Percentiles rank a stretch among this genome's conserved stretches.
Conservation (phyloP, 2,113 vertebrate genomes). For the Ptyas mucosa region DNA sequence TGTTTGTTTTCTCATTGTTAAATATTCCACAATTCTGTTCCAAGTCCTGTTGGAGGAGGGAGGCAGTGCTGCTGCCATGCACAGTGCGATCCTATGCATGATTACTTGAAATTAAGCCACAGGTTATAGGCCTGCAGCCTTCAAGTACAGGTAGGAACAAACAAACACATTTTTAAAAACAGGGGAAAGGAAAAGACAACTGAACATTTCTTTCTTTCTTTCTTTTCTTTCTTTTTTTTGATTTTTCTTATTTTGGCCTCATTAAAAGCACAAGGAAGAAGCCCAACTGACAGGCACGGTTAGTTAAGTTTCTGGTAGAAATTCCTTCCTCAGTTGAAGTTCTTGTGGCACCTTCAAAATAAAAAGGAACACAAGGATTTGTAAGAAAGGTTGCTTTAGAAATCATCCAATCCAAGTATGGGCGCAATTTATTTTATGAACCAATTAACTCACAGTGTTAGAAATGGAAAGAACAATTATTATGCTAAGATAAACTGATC, state of each 20-base stretch:
- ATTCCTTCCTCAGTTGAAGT: accelerated
- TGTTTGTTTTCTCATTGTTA: neutral
- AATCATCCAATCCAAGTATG: neutral
- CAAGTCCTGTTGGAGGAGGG: neutral
- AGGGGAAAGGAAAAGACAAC: neutral
- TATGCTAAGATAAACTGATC: neutral
- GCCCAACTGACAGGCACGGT: neutral
- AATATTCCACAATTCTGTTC: neutral
- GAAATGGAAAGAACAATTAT: neutral
- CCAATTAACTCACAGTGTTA: neutral
- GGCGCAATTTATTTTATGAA: neutral
- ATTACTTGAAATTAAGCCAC: neutral
- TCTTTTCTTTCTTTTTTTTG: neutral
- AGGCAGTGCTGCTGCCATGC: neutral
- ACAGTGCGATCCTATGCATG: neutral
- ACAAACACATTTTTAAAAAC: neutral
- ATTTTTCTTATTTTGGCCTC: neutral
- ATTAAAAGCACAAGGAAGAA: neutral
- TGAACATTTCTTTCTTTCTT: neutral
- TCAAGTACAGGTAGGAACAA: too few relatives aligned
- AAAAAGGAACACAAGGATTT: neutral
- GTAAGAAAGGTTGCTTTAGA: neutral
- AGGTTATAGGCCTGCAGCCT: neutral
- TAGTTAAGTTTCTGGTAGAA: neutral
- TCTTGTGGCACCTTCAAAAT: neutral